Conservation (phyloP, 2,888 invertebrate species). For the Trimorus sp. region DNA sequence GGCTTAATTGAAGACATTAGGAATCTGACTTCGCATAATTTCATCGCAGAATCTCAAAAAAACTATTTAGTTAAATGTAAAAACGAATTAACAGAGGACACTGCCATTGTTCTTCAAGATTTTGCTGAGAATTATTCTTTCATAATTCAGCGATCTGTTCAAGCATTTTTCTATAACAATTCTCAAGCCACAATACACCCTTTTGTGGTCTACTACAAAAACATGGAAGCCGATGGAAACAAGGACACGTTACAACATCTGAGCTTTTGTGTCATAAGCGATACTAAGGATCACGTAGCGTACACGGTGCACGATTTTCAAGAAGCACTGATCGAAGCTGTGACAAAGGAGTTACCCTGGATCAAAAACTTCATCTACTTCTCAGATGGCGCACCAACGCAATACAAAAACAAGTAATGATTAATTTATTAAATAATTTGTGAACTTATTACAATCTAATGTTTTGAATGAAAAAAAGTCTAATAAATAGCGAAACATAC, state of each 20-base stretch:
- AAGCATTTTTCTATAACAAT: constrained; percentile 30
- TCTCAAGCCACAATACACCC: constrained; percentile 16
- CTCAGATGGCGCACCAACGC: background rate
- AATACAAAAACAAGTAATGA: background rate
- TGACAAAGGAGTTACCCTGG: constrained; percentile 13
- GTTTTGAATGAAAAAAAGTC: no score
- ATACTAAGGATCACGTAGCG: constrained; percentile 23
- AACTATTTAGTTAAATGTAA: constrained; percentile 21
- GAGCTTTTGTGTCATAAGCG: constrained; percentile 23
- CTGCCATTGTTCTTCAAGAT: constrained; percentile 15
- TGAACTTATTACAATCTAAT: no score
- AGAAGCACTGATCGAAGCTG: constrained; percentile 3
- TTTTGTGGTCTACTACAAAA: constrained; percentile 16
- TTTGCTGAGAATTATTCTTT: constrained; percentile 33
- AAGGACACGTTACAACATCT: background rate
- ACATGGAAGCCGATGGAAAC: background rate
- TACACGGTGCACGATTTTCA: constrained; percentile 33
- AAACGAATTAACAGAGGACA: constrained; percentile 7
- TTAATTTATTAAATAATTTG: no score
- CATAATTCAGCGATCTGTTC: constrained; percentile 24
- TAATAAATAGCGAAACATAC: no score
- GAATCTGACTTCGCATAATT: constrained; percentile 22
- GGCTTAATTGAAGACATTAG: constrained; percentile 21
- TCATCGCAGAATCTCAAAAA: constrained; percentile 24
- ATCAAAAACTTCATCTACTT: background rate